These are phyloP conservation scores for Lomographa bimaculata DNA, from an alignment of 2,888 invertebrate genomes.

Conservation along the genomic window DNA sequence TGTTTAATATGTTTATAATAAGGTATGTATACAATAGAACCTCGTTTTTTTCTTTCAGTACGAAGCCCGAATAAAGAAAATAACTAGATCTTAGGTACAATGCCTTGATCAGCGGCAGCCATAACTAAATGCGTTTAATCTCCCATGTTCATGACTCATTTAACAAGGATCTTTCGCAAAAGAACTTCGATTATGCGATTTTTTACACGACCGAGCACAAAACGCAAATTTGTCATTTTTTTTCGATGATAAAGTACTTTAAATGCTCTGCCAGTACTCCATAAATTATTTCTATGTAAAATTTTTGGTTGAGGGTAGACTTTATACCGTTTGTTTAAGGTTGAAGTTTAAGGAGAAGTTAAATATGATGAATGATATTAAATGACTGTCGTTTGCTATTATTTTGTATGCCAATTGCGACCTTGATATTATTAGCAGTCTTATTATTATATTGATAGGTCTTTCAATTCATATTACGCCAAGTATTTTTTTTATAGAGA, in stretches of 20 bases:
- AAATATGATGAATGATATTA: slow-evolving; percentile 1
- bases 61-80: no score
- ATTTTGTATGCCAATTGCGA: slow-evolving; percentile 5
- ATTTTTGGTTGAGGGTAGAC: not conserved
- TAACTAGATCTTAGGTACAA: no score
- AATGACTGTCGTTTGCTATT: slow-evolving; percentile 7
- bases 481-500: no score
- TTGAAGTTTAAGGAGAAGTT: not conserved
- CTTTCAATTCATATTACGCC: no score
- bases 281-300: slow-evolving; percentile 5
- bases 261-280: slow-evolving; percentile 4
- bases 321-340: not conserved
- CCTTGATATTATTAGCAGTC: no score
- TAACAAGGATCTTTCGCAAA: slow-evolving; percentile 47
- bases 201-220: slow-evolving; percentile 45
- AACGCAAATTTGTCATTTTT: slow-evolving; percentile 26
- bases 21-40: no score
- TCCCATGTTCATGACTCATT: slow-evolving; percentile 47
- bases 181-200: slow-evolving; percentile 47
- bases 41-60: no score
- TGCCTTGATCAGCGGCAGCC: no score
- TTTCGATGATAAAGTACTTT: slow-evolving; percentile 15
- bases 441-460: no score
- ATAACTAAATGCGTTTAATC: slow-evolving; percentile 30
- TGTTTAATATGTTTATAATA: no score